Base-by-base conservation (phyloP, 2,797 vertebrate species). In the Enteromius afrohamiltoni region DNA sequence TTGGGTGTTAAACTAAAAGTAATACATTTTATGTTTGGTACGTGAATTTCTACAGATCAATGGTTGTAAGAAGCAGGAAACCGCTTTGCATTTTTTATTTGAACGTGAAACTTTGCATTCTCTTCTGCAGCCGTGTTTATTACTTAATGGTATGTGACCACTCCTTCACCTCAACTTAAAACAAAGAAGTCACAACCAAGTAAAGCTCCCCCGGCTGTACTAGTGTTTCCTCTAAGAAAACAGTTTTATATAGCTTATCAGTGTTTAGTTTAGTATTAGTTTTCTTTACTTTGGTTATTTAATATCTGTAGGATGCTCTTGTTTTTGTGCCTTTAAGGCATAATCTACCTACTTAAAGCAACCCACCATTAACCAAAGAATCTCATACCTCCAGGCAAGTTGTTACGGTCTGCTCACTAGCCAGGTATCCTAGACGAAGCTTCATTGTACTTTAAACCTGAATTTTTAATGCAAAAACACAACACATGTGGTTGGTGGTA, bases 121-220 rank as follows among this genome's bases (percentile, higher is more conserved):
- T 88, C 83, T 87, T 91, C 88, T 91, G 86, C 64, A 83, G 51
- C 62, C 81, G n/a, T 88, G 89, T 87, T 70, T 89, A 88, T 89
- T 83, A 87, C 86, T 91, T 91, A 90, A 90, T 91, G 88, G 79
- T 82, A 69, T 82, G 83, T 88, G 62, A 71, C 83, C 74, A 88
- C 55, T 88, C 42, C 49, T 69, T 37, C n/a, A 53, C 81, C 71
- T 83, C 71, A 60, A 87, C 89, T 80, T 86, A 70, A 83, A 55
- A 83, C 65, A 67, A 77, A 85, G 23, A 49, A 80, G 77, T 87
- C 80, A 87, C 78, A 89, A 60, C 83, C 90, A 74, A 70, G 47
- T 68, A 76, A 80, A 71, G 34, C 55, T 37, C 14, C n/a, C 31
- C 19, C 58, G 1, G 40, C 13, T 40, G 64, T 31, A 55, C 10